phyloP scores from a whole-genome alignment of 2,888 invertebrate genomes.

The Athrips mouffetella region DNA sequence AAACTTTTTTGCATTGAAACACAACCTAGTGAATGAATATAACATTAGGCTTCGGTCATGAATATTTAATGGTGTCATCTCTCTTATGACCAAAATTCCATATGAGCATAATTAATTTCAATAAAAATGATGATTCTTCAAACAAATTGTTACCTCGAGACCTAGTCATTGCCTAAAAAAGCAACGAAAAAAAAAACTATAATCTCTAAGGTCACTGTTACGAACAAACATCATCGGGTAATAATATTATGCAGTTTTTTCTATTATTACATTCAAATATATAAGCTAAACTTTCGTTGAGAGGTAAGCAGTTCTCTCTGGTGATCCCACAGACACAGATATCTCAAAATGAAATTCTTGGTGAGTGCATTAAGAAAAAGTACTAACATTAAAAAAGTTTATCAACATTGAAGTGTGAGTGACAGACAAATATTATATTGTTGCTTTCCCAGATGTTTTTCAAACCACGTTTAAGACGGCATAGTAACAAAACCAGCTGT shows the following conservation, averaged over 20 bases:
- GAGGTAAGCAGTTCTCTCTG: slow-evolving; percentile 25
- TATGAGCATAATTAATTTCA: too few species aligned
- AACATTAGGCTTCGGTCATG: too few species aligned
- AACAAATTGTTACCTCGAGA: background rate
- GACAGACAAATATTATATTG: too few species aligned
- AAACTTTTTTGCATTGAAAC: background rate
- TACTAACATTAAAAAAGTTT: background rate
- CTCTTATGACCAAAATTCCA: too few species aligned
- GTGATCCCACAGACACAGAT: slow-evolving; percentile 26
- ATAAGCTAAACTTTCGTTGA: slow-evolving; percentile 25
- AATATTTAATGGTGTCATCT: too few species aligned
- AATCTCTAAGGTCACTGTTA: slow-evolving; percentile 22
- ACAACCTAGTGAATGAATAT: background rate
- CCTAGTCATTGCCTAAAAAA: background rate
- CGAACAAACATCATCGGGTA: slow-evolving; percentile 26
- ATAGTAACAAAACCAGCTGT: too few species aligned
- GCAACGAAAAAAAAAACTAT: background rate
- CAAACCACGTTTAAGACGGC: too few species aligned
- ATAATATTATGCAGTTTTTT: slow-evolving; percentile 19
- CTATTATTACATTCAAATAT: slow-evolving; percentile 22
- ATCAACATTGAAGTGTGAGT: background rate
- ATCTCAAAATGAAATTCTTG: slow-evolving; percentile 35
- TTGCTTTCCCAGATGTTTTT: too few species aligned
- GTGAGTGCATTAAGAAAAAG: slow-evolving; percentile 22
- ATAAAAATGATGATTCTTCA: too few species aligned